phyloP scores from a whole-genome alignment of 2,797 vertebrate species.

The Acanthornis magna region DNA sequence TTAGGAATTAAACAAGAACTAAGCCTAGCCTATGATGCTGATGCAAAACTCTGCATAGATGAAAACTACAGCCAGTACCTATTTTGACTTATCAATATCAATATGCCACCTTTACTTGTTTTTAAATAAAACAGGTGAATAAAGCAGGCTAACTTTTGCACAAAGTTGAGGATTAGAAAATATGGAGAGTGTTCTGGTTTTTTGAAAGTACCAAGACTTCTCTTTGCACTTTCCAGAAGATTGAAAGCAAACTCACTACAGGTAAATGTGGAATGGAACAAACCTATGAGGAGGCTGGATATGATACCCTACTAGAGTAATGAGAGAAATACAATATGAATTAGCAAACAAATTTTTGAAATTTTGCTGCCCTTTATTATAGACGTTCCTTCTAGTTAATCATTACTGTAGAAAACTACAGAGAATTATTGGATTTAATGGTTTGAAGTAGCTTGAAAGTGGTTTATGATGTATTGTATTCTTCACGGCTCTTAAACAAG shows the following conservation, averaged over 20 bases:
- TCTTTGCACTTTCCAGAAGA: not conserved
- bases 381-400: not conserved
- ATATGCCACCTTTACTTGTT: not conserved
- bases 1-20: not conserved
- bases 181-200: not conserved
- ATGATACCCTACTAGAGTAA: not conserved
- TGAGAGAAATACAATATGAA: not conserved
- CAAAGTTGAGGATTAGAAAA: not conserved
- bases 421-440: not conserved
- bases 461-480: not conserved
- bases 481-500: not conserved
- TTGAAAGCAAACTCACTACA: not conserved
- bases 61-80: not conserved
- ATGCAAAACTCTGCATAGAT: not conserved
- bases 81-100: not conserved
- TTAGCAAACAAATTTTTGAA: not conserved
- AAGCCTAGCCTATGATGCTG: not conserved
- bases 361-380: not conserved
- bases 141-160: not conserved
- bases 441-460: not conserved
- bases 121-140: not conserved
- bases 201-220: not conserved
- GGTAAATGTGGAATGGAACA: not conserved
- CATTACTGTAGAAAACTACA: not conserved
- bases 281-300: not conserved